Conservation (phyloP, 1,140 invertebrate species). For the Epicauta chinensis region DNA sequence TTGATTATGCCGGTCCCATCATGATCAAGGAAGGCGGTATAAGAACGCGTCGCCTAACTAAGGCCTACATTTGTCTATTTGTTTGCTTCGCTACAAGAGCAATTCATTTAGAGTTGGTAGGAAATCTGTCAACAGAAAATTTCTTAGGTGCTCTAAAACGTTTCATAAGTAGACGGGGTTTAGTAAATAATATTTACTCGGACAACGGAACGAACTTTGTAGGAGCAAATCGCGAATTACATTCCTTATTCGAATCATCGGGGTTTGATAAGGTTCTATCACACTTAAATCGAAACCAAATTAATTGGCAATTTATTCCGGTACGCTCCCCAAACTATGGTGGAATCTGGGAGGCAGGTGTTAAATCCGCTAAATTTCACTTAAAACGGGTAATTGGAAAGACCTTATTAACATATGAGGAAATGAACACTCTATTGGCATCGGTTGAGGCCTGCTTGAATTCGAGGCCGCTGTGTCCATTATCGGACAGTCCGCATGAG, state of each 20-base stretch:
- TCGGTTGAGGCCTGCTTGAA: background rate
- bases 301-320: conserved; percentile 40
- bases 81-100: conserved; percentile 22
- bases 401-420: conserved; percentile 6
- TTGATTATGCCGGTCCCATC: conserved; percentile 35
- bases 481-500: background rate
- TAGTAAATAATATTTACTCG: conserved; percentile 7
- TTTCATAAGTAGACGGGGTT: conserved; percentile 29
- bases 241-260: background rate
- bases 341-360: conserved; percentile 40
- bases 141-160: conserved; percentile 33
- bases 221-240: conserved; percentile 7
- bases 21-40: conserved; percentile 21
- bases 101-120: conserved; percentile 35
- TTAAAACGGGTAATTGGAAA: conserved; percentile 18
- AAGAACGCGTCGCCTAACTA: conserved; percentile 21
- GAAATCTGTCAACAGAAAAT: conserved; percentile 21
- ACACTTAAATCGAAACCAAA: no score
- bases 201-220: conserved; percentile 17
- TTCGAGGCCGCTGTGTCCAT: background rate
- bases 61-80: conserved; percentile 17
- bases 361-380: conserved; percentile 41
- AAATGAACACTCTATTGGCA: conserved; percentile 1
- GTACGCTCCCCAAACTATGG: conserved; percentile 42
- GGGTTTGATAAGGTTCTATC: no score